Conservation (phyloP, 2,113 vertebrate genomes). For the Pomatostomus ruficeps region DNA sequence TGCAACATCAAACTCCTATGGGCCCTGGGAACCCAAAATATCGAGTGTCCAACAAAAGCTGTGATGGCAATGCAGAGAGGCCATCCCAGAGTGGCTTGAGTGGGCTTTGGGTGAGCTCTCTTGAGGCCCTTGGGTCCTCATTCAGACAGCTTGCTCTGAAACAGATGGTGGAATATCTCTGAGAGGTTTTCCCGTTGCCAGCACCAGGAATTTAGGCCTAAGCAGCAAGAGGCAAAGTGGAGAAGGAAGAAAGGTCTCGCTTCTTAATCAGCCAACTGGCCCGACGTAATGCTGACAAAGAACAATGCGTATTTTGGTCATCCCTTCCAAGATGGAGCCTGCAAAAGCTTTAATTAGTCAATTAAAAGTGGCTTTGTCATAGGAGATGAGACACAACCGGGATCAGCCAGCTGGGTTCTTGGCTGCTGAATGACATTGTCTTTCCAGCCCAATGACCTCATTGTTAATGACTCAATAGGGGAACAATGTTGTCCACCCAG, state of each 20-base stretch:
- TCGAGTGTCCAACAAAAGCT: fast-evolving
- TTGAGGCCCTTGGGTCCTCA: not conserved
- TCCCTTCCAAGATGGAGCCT: constrained; percentile 2
- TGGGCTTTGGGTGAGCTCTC: not conserved
- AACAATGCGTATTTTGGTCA: not conserved
- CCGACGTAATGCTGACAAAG: not conserved
- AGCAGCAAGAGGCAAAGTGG: not conserved
- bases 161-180: not conserved
- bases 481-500: constrained; percentile 57
- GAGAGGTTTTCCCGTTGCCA: not conserved
- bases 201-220: not conserved
- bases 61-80: not conserved
- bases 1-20: not conserved
- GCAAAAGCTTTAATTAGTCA: constrained; percentile 40
- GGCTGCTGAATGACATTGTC: constrained; percentile 55
- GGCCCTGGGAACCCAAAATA: not conserved
- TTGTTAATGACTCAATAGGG: constrained; percentile 56
- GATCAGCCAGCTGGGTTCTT: constrained; percentile 56
- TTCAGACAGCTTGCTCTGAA: not conserved
- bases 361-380: constrained; percentile 46
- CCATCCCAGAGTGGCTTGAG: not conserved
- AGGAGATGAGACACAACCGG: constrained; percentile 36
- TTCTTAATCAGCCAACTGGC: not conserved
- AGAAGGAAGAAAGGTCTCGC: not conserved
- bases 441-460: constrained; percentile 52